phyloP scores from a whole-genome alignment of 2,888 invertebrate species.

The Halictus quadricinctus region DNA sequence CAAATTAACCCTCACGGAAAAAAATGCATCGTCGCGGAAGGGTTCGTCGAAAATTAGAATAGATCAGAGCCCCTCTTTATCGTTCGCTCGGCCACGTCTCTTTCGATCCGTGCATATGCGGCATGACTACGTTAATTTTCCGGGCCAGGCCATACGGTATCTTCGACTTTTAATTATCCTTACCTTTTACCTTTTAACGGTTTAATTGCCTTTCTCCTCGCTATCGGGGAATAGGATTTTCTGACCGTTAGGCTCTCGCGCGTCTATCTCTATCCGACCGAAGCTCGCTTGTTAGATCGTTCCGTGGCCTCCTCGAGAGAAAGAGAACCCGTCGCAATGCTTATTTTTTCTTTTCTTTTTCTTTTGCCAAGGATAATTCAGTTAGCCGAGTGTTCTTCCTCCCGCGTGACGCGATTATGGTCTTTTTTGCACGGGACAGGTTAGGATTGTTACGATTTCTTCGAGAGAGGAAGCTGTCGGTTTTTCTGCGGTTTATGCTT shows the following conservation, averaged over 20 bases:
- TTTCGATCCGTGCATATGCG: slow-evolving; percentile 75
- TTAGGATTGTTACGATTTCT: background rate
- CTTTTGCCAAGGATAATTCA: slow-evolving; percentile 6
- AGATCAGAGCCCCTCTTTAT: slow-evolving; percentile 46
- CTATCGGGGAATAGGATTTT: slow-evolving; percentile 42
- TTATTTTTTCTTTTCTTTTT: background rate
- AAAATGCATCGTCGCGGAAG: slow-evolving; percentile 72
- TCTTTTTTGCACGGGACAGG: background rate
- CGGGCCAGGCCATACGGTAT: slow-evolving; percentile 70
- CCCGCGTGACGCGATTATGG: background rate
- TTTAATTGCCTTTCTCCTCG: slow-evolving; percentile 69
- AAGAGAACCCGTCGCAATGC: slow-evolving; percentile 2
- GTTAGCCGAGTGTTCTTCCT: background rate
- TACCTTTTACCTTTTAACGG: slow-evolving; percentile 62
- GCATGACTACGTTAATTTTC: slow-evolving; percentile 79
- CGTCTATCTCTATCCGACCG: background rate
- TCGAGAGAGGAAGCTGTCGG: background rate
- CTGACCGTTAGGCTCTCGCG: slow-evolving; percentile 41
- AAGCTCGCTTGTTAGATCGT: background rate
- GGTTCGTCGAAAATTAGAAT: slow-evolving; percentile 79
- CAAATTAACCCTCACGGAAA: slow-evolving; percentile 81
- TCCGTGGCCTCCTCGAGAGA: background rate
- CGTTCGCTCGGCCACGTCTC: background rate
- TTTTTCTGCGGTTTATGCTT: background rate
- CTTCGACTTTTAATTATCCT: slow-evolving; percentile 61